A percentile compares a stretch with the other conserved stretches of the same genome.
These are phyloP conservation scores for Athalia circularis DNA, from an alignment of 2,888 invertebrate genomes.

Conservation along the genomic window DNA sequence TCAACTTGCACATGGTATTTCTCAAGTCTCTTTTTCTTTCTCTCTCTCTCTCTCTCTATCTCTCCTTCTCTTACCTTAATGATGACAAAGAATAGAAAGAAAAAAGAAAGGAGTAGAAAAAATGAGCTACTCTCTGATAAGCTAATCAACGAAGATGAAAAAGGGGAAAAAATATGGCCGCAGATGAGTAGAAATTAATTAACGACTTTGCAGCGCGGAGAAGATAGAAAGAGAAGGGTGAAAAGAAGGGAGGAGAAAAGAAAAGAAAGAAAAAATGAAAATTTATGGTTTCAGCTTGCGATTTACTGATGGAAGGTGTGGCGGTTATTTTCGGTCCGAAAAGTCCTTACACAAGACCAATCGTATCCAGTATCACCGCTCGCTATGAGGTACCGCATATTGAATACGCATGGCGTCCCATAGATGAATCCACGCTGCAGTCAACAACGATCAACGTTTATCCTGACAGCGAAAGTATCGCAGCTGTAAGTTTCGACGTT, in stretches of 20 bases:
- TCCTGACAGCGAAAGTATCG: conserved; percentile 74
- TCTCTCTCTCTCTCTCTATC: no score
- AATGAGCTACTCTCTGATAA: no score
- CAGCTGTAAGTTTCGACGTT: conserved; percentile 55
- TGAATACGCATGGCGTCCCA: conserved; percentile 84
- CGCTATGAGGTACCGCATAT: conserved; percentile 91
- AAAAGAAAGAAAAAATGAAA: neutral
- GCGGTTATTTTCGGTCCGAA: conserved; percentile 96
- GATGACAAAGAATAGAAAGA: no score
- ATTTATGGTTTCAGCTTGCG: conserved; percentile 83
- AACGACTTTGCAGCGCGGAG: no score
- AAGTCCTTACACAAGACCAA: conserved; percentile 88
- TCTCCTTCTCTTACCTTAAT: no score
- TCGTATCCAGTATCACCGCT: conserved; percentile 89
- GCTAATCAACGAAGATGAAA: no score
- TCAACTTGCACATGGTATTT: no score
- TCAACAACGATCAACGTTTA: conserved; percentile 81
- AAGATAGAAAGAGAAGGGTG: no score
- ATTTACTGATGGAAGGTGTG: conserved; percentile 89
- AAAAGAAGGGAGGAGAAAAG: neutral
- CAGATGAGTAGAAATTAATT: no score
- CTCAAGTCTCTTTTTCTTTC: no score
- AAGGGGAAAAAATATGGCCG: no score
- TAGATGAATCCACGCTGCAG: conserved; percentile 73
- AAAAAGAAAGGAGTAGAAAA: no score